Evolutionary conservation across 2,888 invertebrate genomes (phyloP).

Genomic region (Timandra comae): DNA sequence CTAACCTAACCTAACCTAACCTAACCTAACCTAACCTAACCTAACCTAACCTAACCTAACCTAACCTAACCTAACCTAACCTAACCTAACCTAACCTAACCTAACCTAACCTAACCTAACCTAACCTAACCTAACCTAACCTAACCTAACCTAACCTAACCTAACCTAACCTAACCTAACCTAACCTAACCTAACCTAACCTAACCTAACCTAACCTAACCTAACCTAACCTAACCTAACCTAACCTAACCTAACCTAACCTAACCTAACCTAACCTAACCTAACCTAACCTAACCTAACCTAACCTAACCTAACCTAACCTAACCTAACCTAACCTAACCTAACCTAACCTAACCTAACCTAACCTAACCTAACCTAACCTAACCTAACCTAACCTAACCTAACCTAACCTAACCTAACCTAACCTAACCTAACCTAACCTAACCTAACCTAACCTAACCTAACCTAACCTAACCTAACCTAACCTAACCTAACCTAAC

Average conservation of each 20-base stretch:
- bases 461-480: conserved; percentile 15
- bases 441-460: conserved; percentile 15
- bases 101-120: conserved; percentile 10
- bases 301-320: conserved; percentile 10
- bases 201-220: conserved; percentile 10
- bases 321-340: conserved; percentile 10
- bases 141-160: conserved; percentile 13
- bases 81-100: conserved; percentile 11
- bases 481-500: conserved; percentile 16
- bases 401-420: conserved; percentile 15
- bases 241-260: conserved; percentile 5
- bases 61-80: conserved; percentile 14
- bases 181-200: conserved; percentile 12
- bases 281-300: conserved; percentile 10
- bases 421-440: conserved; percentile 16
- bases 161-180: conserved; percentile 14
- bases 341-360: conserved; percentile 8
- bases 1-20: conserved; percentile 13
- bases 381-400: conserved; percentile 11
- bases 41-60: conserved; percentile 13
- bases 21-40: conserved; percentile 9
- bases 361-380: conserved; percentile 11
- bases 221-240: conserved; percentile 9
- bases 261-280: conserved; percentile 7
- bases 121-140: conserved; percentile 10